phyloP scores from a whole-genome alignment of 2,888 invertebrate genomes.

The Papilio protenor region DNA sequence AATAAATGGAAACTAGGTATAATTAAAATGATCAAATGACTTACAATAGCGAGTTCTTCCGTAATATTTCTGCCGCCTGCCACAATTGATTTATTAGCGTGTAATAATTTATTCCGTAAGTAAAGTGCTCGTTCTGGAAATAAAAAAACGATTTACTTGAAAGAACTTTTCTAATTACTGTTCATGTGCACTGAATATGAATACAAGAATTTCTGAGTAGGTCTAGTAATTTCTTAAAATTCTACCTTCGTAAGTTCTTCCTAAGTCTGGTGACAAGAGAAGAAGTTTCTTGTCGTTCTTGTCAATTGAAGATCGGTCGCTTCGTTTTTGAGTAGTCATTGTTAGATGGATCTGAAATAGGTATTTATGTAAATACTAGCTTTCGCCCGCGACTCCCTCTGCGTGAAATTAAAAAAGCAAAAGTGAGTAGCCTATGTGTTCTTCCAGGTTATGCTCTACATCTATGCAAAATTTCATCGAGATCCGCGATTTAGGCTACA shows the following conservation, averaged over 20 bases:
- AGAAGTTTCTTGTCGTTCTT: slow-evolving; percentile 66
- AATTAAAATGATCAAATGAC: slow-evolving; percentile 47
- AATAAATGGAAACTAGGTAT: too few relatives aligned
- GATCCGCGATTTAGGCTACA: too few relatives aligned
- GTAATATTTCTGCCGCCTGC: slow-evolving; percentile 87
- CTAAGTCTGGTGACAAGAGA: slow-evolving; percentile 70
- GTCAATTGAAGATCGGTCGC: slow-evolving; percentile 57
- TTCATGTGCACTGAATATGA: background rate
- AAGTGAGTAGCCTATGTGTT: too few relatives aligned
- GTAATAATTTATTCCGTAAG: slow-evolving; percentile 82
- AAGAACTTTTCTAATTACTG: background rate
- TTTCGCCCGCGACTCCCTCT: too few relatives aligned
- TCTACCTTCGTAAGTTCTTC: slow-evolving; percentile 65
- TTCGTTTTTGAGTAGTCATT: slow-evolving; percentile 64
- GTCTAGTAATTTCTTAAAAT: background rate
- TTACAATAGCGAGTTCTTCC: slow-evolving; percentile 86
- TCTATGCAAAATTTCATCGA: too few relatives aligned
- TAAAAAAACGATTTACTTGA: background rate
- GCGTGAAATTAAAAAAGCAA: too few relatives aligned
- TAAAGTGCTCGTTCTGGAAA: slow-evolving; percentile 85
- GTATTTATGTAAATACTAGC: background rate
- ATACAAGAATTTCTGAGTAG: too few relatives aligned
- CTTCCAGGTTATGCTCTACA: too few relatives aligned
- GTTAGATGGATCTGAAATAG: slow-evolving; percentile 42
- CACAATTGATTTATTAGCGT: slow-evolving; percentile 81